Percentiles rank a stretch among this genome's conserved stretches.
Conservation (phyloP, 2,888 invertebrate species). For the Pachycephus smyrnensis region DNA sequence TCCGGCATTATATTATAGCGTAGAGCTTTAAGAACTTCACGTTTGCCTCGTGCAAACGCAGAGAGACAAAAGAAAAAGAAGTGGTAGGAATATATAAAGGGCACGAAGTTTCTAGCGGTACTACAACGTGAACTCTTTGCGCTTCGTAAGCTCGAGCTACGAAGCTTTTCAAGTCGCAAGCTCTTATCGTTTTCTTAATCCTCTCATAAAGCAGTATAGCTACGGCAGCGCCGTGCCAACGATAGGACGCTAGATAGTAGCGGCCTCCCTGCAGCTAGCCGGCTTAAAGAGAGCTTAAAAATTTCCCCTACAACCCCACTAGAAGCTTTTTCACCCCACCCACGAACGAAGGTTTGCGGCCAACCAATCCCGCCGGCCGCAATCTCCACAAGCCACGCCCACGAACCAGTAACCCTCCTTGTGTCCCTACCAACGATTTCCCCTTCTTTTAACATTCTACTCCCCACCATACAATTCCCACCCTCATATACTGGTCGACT, state of each 20-base stretch:
- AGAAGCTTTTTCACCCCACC: constrained; percentile 34
- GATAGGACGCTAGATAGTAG: constrained; percentile 53
- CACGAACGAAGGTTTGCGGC: constrained; percentile 49
- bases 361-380: constrained; percentile 61
- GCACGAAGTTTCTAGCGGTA: background rate
- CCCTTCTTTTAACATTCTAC: constrained; percentile 33
- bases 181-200: constrained; percentile 61
- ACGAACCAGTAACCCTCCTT: constrained; percentile 57
- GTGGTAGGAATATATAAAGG: background rate
- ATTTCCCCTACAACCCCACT: constrained; percentile 53
- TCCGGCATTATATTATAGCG: background rate
- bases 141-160: constrained; percentile 39
- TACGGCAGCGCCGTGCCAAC: constrained; percentile 33
- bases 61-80: background rate
- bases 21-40: background rate
- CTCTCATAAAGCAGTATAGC: constrained; percentile 50
- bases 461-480: constrained; percentile 28
- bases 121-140: constrained; percentile 8
- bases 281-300: constrained; percentile 60
- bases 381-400: constrained; percentile 61
- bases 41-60: background rate
- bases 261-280: constrained; percentile 46
- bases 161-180: constrained; percentile 53
- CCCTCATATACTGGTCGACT: background rate
- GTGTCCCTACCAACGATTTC: constrained; percentile 38